Percentiles rank a stretch among this genome's conserved stretches.
These are phyloP conservation scores for Drosophila kepulauana DNA, from an alignment of 1,140 invertebrate genomes.

Conservation along the genomic window DNA sequence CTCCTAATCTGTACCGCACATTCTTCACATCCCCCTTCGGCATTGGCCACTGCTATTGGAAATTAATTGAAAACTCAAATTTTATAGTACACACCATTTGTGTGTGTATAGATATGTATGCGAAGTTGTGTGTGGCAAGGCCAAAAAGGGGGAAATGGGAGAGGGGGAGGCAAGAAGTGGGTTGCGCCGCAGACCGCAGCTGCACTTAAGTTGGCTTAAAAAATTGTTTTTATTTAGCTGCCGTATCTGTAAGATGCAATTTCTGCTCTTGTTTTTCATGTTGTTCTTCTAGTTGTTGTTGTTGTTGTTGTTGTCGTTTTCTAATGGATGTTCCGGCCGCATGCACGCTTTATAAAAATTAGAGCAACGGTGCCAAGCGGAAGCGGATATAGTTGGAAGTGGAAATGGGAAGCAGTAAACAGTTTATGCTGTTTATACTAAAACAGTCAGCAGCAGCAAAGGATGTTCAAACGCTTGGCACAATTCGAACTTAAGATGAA, in stretches of 20 bases:
- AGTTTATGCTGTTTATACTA: constrained; percentile 13
- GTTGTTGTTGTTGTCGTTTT: constrained; percentile 24
- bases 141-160: background rate
- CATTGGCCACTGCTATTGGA: constrained; percentile 55
- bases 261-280: constrained; percentile 41
- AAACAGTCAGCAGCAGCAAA: background rate
- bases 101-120: constrained; percentile 11
- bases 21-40: constrained; percentile 27
- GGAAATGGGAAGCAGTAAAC: constrained; percentile 12
- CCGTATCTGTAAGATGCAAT: constrained; percentile 65
- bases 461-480: background rate
- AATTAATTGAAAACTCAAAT: constrained; percentile 81
- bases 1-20: constrained; percentile 33
- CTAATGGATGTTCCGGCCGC: constrained; percentile 73
- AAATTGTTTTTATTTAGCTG: constrained; percentile 59
- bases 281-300: constrained; percentile 23
- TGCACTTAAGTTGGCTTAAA: constrained; percentile 75
- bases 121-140: background rate
- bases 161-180: background rate
- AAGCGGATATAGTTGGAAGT: constrained; percentile 26
- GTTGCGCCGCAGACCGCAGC: constrained; percentile 47
- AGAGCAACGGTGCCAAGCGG: constrained; percentile 49
- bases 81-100: constrained; percentile 53
- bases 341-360: constrained; percentile 68
- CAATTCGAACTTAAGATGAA: background rate